Evolutionary conservation across 1,140 invertebrate genomes (phyloP), one percentile per base, ranked within the genome.

Genomic region (Drosophila equinoxialis): DNA sequence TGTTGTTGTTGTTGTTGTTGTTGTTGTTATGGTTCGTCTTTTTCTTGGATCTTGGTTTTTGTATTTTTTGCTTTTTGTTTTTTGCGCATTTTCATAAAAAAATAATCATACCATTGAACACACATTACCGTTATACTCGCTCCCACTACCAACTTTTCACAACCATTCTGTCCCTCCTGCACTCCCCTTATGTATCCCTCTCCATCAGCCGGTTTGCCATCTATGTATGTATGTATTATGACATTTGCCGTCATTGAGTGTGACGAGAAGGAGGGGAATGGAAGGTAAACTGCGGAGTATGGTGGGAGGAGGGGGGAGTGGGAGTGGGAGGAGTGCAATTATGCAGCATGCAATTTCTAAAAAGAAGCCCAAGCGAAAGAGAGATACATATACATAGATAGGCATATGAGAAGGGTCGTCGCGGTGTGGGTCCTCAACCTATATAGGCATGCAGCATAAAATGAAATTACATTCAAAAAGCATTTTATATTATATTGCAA

Each of bases 391-490:
- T 17, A 59, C 20, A 23, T 23, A 23, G 20, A 23, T 59, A 11
- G 11, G 20, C 13, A 58, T 33, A 11, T 13, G 51, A 58, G 17
- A 67, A 79, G 66, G 73, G 77, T 84, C 68, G 45, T 17, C 1
- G 17, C 2, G 17, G 37, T 13, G 35, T 37, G 37, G 37, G 45
- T 51, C 10, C 45, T 23, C 45, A 51, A 84, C 76, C 81, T 73
- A 55, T 57, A 77, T 79, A 73, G 8, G 71, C 77, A 61, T 59
- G 61, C 35, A 69, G 65, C 80, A 79, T 82, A 74, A 81, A 77
- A 48, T 48, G 60, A 33, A 51, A 73, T 57, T 30, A 45, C 14
- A 39, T 20, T 51, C 33, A 39, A 17, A 59, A 17, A 59, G 33
- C 55, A 26, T 37, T 35, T 33, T 10, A 37, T 37, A 51, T 20